Evolutionary conservation across 2,113 vertebrate genomes (phyloP).

Genomic region (Eublepharis macularius): DNA sequence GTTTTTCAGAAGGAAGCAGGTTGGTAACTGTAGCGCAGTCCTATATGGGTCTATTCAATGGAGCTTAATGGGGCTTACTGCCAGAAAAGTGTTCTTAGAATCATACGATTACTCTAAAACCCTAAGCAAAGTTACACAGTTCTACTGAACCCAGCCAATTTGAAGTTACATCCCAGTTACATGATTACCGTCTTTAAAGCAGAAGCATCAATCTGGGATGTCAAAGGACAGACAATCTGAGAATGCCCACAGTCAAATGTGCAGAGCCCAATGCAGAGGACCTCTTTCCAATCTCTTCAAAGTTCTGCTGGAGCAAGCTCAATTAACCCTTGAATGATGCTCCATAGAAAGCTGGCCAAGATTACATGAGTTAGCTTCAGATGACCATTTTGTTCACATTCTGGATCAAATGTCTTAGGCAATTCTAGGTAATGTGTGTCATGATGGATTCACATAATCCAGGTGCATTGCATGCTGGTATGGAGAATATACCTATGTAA

Average conservation of each 20-base stretch:
- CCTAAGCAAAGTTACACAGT: background rate
- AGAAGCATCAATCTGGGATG: background rate
- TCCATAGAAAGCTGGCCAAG: background rate
- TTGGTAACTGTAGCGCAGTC: too few species aligned
- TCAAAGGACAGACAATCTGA: background rate
- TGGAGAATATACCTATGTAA: background rate
- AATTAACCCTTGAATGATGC: background rate
- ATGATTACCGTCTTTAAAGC: background rate
- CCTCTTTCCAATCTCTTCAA: background rate
- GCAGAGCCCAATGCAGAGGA: background rate
- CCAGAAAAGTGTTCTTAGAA: too few species aligned
- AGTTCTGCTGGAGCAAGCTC: background rate
- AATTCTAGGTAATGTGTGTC: background rate
- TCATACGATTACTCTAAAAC: background rate
- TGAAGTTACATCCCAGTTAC: background rate
- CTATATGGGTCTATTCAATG: too few species aligned
- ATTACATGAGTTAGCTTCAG: background rate
- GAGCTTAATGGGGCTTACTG: too few species aligned
- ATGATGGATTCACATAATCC: background rate
- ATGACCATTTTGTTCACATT: background rate
- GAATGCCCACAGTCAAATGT: background rate
- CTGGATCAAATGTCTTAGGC: background rate
- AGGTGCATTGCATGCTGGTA: background rate
- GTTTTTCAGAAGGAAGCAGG: too few species aligned
- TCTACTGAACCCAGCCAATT: background rate